Conservation (phyloP, 2,113 vertebrate species). For the Dryoscopus gambensis region DNA sequence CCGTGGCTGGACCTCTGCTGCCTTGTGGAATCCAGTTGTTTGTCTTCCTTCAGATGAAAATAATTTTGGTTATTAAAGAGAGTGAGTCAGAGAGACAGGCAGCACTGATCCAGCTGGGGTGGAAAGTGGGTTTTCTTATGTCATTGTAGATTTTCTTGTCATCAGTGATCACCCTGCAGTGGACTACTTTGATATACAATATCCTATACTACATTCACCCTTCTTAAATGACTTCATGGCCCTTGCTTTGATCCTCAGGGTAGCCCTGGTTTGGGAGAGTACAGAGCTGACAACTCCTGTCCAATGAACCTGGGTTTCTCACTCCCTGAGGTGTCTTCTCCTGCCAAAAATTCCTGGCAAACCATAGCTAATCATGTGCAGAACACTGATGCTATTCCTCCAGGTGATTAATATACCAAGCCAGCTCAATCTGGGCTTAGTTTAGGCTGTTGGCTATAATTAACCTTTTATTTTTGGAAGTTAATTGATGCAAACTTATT, state of each 20-base stretch:
- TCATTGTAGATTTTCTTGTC: background rate
- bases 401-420: background rate
- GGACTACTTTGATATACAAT: background rate
- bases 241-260: background rate
- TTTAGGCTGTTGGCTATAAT: background rate
- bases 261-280: background rate
- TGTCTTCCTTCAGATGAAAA: background rate
- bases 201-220: background rate
- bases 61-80: background rate
- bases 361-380: background rate
- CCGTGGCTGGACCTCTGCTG: background rate
- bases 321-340: background rate
- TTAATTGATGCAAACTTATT: background rate
- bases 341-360: background rate
- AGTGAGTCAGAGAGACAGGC: background rate
- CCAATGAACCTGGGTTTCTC: background rate
- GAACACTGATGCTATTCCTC: background rate
- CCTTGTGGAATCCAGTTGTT: background rate
- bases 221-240: background rate
- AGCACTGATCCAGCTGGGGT: background rate
- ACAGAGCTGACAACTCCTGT: background rate
- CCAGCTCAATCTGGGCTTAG: background rate
- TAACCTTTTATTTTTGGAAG: background rate
- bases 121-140: background rate
- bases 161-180: background rate